phyloP scores from a whole-genome alignment of 2,113 vertebrate species.

The Scopus umbretta region DNA sequence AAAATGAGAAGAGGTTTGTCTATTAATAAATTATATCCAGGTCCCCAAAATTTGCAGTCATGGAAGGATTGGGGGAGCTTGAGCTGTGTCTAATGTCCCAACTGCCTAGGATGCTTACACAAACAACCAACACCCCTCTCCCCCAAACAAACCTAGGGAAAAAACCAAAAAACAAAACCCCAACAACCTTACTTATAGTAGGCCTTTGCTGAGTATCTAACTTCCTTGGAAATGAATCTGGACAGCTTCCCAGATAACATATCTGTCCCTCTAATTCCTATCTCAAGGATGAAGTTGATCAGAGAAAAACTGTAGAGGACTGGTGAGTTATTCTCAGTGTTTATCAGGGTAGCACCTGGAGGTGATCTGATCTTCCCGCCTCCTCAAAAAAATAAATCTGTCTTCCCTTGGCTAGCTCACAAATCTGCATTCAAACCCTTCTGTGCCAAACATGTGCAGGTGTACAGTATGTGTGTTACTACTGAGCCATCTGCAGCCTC shows the following conservation, averaged over 20 bases:
- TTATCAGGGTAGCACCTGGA: constrained; percentile 45
- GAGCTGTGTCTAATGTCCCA: neutral
- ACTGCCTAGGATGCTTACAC: neutral
- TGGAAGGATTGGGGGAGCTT: neutral
- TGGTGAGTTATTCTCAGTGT: constrained; percentile 27
- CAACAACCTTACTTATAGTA: neutral
- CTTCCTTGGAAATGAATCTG: constrained; percentile 32
- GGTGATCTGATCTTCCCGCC: constrained; percentile 52
- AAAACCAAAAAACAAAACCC: neutral
- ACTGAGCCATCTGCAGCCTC: constrained; percentile 35
- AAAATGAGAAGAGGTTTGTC: neutral
- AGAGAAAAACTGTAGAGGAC: neutral
- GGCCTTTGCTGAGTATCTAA: neutral
- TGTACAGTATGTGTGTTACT: constrained; percentile 28
- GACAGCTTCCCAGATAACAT: constrained; percentile 13
- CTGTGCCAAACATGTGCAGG: constrained; percentile 46
- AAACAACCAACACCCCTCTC: neutral
- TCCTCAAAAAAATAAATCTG: constrained; percentile 58
- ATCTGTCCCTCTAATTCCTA: neutral
- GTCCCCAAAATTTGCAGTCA: neutral
- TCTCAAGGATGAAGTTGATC: constrained; percentile 7
- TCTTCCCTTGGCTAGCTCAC: constrained; percentile 14
- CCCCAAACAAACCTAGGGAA: neutral
- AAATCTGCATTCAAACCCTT: constrained; percentile 47
- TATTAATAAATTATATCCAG: neutral